phyloP scores from a whole-genome alignment of 2,797 vertebrate species.

The Setipinna tenuifilis region DNA sequence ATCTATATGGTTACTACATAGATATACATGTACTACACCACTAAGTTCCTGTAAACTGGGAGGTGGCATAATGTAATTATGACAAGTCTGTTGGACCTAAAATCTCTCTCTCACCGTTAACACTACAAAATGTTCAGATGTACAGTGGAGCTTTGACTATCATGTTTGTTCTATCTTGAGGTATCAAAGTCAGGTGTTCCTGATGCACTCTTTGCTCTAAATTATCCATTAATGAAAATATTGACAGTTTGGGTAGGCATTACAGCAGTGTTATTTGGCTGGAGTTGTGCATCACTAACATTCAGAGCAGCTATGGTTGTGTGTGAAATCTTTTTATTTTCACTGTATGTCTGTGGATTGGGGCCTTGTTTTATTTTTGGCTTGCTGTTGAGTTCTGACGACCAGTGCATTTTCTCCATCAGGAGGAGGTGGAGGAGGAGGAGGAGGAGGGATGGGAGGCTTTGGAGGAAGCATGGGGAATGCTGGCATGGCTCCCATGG shows the following conservation, averaged over 20 bases:
- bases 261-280: not conserved
- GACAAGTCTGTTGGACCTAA: too few relatives aligned
- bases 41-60: too few relatives aligned
- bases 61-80: too few relatives aligned
- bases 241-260: not conserved
- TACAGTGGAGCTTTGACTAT: too few relatives aligned
- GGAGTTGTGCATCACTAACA: not conserved
- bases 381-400: conserved; percentile 26
- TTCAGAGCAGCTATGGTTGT: not conserved
- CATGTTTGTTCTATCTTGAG: not conserved
- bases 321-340: not conserved
- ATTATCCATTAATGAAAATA: not conserved
- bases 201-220: not conserved
- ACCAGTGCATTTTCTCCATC: conserved; percentile 59
- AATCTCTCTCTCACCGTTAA: too few relatives aligned
- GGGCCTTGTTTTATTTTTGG: not conserved
- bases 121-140: too few relatives aligned
- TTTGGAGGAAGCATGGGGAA: conserved; percentile 92
- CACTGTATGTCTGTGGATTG: not conserved
- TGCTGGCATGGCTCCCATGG: conserved; percentile 90
- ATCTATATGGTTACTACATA: too few relatives aligned
- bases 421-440: too few relatives aligned
- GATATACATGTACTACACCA: too few relatives aligned
- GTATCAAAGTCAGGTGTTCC: not conserved
- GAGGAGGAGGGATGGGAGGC: conserved; percentile 88